Base-by-base conservation (phyloP, 2,797 vertebrate species). In the Simalia tracyae region DNA sequence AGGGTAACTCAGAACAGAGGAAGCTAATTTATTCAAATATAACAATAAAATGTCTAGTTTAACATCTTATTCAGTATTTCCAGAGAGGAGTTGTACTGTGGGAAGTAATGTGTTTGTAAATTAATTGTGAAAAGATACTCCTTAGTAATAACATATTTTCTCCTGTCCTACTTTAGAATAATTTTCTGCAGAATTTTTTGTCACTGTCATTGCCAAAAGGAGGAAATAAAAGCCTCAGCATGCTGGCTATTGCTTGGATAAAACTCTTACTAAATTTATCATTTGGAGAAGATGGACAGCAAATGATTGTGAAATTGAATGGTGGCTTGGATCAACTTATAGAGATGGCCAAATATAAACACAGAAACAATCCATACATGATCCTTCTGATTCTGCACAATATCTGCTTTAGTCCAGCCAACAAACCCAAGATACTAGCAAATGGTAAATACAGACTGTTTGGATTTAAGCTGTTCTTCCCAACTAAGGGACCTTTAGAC, bases 171-270 rank as follows among this genome's bases (percentile, higher is more conserved):
- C 24, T 92, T 31, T 97, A 99, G 99, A 98, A 98, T 96, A 99
- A 99, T 96, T 99, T 99, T 95, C 97, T 99, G 90, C 99, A 99
- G 96, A 98, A 98, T 92, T 99, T 99, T 96, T 94, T 98, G 72
- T 98, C 97, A 0, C 95, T 98, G 50, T 97, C 98, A 0, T 91
- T 98, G 91, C 98, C 98, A 36, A 99, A 98, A 97, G 96, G 97
- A 84, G 97, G 96, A 19, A 94, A 94, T 91, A 97, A 97, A 84
- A 96, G 90, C 86, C 96, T 97, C 54, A 96, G 97, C 91, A 91
- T 93, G 5, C 86, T 97, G 28, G 94, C 98, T 81, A 66, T 95
- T 59, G 98, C 98, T 93, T 99, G 99, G 99, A 97, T 99, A 92
- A 98, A 98, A 96, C 96, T 99, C 64, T 97, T 99, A 17, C 97